Conservation (phyloP, 1,140 invertebrate species). For the Caenorhabditis tropicalis region DNA sequence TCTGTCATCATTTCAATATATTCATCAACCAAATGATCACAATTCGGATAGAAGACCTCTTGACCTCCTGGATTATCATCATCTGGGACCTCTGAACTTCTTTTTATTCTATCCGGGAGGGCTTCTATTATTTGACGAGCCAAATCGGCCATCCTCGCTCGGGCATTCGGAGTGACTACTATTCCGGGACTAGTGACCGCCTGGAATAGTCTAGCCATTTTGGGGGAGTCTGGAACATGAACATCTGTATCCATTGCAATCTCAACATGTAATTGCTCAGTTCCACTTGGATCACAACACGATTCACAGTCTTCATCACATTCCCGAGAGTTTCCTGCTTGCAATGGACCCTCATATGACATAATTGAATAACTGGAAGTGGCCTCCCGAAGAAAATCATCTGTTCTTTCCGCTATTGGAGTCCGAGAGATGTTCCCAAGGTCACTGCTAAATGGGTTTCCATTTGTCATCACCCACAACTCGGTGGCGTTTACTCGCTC, state of each 20-base stretch:
- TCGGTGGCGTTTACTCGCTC: slow-evolving; percentile 77
- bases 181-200: slow-evolving; percentile 57
- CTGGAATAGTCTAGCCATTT: slow-evolving; percentile 53
- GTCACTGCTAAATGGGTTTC: slow-evolving; percentile 64
- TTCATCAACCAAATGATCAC: slow-evolving; percentile 23
- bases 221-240: slow-evolving; percentile 50
- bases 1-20: slow-evolving; percentile 27
- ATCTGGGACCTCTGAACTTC: slow-evolving; percentile 72
- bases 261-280: slow-evolving; percentile 19
- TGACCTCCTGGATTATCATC: too few relatives aligned
- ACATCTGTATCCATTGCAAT: slow-evolving; percentile 57
- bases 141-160: slow-evolving; percentile 83
- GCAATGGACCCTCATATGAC: slow-evolving; percentile 21
- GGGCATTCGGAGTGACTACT: slow-evolving; percentile 75
- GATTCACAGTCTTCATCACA: slow-evolving; percentile 3
- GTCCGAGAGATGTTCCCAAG: slow-evolving; percentile 18
- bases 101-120: slow-evolving; percentile 94
- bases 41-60: too few relatives aligned
- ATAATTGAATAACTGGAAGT: slow-evolving; percentile 41
- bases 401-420: neutral
- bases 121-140: slow-evolving; percentile 97
- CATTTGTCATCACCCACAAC: slow-evolving; percentile 75
- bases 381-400: neutral
- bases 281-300: neutral
- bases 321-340: neutral